Percentiles rank a stretch among this genome's conserved stretches.
Evolutionary conservation across 2,113 vertebrate species (phyloP).

Genomic region (Pelecanus crispus): DNA sequence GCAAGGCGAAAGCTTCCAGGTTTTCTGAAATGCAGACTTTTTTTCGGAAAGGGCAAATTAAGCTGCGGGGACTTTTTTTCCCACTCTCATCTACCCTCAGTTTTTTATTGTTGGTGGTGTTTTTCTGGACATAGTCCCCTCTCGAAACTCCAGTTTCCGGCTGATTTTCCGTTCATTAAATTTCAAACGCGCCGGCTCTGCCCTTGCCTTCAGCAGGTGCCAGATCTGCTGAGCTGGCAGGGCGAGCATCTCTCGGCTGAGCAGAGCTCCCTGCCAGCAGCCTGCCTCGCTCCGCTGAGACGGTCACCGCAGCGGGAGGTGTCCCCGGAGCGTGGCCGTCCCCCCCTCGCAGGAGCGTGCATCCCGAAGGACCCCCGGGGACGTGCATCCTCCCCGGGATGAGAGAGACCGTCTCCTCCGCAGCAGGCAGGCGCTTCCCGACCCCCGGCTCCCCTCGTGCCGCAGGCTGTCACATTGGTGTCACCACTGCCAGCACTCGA

Average conservation of each 20-base stretch:
- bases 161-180: not conserved
- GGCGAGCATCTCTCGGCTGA: not conserved
- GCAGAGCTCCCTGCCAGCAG: not conserved
- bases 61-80: not conserved
- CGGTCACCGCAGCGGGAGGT: not conserved
- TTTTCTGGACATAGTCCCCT: not conserved
- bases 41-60: not conserved
- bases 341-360: not conserved
- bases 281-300: not conserved
- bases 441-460: rapidly evolving
- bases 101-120: not conserved
- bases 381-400: not conserved
- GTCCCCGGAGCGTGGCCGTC: not conserved
- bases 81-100: not conserved
- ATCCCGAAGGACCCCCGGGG: not conserved
- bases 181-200: not conserved
- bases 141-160: not conserved
- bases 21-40: not conserved
- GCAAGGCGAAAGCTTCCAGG: not conserved
- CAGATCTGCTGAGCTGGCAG: slow-evolving; percentile 8
- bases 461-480: not conserved
- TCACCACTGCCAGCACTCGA: not conserved
- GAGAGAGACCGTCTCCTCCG: too few relatives aligned
- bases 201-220: slow-evolving; percentile 18
- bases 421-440: too few relatives aligned